A percentile compares a stretch with the other conserved stretches of the same genome.
Evolutionary conservation across 2,888 invertebrate species (phyloP).

Genomic region (Craniophora ligustri): DNA sequence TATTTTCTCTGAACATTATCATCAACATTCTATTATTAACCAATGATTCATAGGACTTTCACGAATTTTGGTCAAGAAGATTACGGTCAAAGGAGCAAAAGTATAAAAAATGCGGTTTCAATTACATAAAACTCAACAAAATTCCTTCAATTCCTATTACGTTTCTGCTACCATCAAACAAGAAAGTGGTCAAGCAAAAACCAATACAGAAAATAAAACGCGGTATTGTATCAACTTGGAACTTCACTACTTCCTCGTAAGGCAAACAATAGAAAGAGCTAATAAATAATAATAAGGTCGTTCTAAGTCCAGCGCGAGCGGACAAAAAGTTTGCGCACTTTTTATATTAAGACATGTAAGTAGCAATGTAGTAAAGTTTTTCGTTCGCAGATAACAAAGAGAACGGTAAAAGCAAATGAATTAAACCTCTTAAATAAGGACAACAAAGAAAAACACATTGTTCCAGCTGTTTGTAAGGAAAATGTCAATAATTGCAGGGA

Average conservation of each 20-base stretch:
- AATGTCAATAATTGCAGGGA: slow-evolving; percentile 54
- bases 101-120: too few relatives aligned
- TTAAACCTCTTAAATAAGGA: slow-evolving; percentile 13
- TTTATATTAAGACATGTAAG: slow-evolving; percentile 22
- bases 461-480: slow-evolving; percentile 9
- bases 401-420: slow-evolving; percentile 28
- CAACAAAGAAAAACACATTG: slow-evolving; percentile 14
- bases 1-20: too few relatives aligned
- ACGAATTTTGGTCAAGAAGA: too few relatives aligned
- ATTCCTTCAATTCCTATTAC: too few relatives aligned
- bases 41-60: too few relatives aligned
- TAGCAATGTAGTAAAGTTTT: slow-evolving; percentile 24
- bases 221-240: slow-evolving; percentile 19
- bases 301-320: slow-evolving; percentile 9
- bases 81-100: too few relatives aligned
- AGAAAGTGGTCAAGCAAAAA: slow-evolving; percentile 17
- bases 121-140: too few relatives aligned
- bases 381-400: slow-evolving; percentile 21
- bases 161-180: too few relatives aligned
- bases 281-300: slow-evolving; percentile 42
- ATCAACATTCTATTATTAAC: too few relatives aligned
- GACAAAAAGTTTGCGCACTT: slow-evolving; percentile 22
- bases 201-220: slow-evolving; percentile 14
- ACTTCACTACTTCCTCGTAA: slow-evolving; percentile 6
- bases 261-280: slow-evolving; percentile 22